Percentiles rank a stretch among this genome's conserved stretches.
phyloP scores from a whole-genome alignment of 2,797 vertebrate species.

The Sternotherus odoratus region DNA sequence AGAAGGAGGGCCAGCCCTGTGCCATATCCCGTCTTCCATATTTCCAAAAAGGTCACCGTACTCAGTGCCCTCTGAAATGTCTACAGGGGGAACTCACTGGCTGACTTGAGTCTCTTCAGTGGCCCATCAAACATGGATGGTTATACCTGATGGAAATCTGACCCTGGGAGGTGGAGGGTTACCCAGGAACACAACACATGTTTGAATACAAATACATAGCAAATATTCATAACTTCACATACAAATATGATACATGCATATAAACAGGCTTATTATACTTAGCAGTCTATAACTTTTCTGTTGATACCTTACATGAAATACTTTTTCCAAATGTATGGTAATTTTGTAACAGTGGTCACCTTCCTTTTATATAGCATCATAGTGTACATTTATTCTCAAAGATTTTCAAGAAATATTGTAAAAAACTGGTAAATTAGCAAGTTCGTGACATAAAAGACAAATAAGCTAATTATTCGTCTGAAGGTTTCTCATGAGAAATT shows the following conservation, averaged over 20 bases:
- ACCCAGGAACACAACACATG: not conserved
- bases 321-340: too few species aligned
- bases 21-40: too few species aligned
- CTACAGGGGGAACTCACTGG: not conserved
- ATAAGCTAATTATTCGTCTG: not conserved
- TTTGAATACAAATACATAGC: not conserved
- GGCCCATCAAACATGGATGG: not conserved
- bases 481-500: not conserved
- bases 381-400: not conserved
- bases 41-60: too few species aligned
- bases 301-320: too few species aligned
- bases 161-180: not conserved
- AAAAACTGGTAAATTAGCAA: not conserved
- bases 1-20: too few species aligned
- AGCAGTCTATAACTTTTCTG: not conserved
- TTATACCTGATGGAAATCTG: not conserved
- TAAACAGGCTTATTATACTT: not conserved
- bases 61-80: not conserved
- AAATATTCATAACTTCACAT: too few species aligned
- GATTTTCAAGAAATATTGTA: not conserved
- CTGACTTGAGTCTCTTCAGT: not conserved
- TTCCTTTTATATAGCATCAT: not conserved
- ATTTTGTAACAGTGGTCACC: not conserved
- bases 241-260: not conserved
- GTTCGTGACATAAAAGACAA: not conserved